A percentile compares a stretch with the other conserved stretches of the same genome.
Conservation (phyloP, 2,797 vertebrate species). For the Oreochromis grahami region DNA sequence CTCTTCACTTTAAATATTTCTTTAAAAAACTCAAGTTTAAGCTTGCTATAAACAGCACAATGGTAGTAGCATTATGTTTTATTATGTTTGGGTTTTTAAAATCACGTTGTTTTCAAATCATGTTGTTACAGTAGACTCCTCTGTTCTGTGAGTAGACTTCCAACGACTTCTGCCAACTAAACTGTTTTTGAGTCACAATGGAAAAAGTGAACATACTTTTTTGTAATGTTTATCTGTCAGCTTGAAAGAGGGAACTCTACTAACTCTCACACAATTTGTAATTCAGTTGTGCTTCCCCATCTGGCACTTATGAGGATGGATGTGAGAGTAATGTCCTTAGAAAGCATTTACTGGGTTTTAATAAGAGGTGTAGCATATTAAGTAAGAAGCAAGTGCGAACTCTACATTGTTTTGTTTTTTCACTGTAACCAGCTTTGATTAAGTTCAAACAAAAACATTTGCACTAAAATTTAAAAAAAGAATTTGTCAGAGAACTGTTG, state of each 20-base stretch:
- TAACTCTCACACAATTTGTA: background rate
- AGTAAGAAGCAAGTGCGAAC: background rate
- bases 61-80: background rate
- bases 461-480: background rate
- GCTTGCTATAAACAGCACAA: background rate
- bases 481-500: background rate
- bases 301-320: background rate
- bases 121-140: background rate
- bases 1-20: background rate
- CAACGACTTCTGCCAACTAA: background rate
- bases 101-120: background rate
- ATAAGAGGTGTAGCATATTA: background rate
- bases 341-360: background rate
- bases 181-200: background rate
- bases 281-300: background rate
- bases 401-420: accelerated
- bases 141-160: background rate
- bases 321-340: background rate
- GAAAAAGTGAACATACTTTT: background rate
- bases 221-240: background rate
- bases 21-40: background rate
- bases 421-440: background rate
- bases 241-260: background rate
- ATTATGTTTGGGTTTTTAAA: background rate
- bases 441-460: background rate